Base-by-base conservation (phyloP, 2,888 invertebrate genomes). In the Spodoptera exigua region DNA sequence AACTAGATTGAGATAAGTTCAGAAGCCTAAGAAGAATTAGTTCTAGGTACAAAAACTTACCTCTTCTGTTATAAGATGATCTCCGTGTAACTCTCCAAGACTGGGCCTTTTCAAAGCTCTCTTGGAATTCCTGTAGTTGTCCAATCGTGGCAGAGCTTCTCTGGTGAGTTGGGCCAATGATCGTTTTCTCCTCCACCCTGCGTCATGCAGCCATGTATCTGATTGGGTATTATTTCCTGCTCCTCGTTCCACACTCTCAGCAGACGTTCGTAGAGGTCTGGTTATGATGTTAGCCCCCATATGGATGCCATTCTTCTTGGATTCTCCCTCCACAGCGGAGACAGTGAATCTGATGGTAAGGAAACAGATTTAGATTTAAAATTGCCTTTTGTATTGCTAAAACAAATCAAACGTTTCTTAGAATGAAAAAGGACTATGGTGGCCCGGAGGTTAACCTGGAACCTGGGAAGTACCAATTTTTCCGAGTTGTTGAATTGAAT, bases 71-170 rank as follows among this genome's bases (percentile, higher is more conserved):
- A 94, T 93, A 4, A 93, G 78, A 73, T 93, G 85, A 51, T 96
- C 96, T 17, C 97, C 97, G 81, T 98, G 98, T 43, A 98, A 90
- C 82, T 98, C 97, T 16, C 98, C 97, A 57, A 98, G 94, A 18
- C 98, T 97, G 1, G 98, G 98, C 68, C 98, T 95, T 85, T 97
- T 97, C 51, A 96, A 89, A 0, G 97, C 96, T 73, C 97, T 94
- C 80, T 96, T 96, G 0, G 97, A 96, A 85, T 96, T 96, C 82
- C 97, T 95, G 84, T 98, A 98, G 86, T 98, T 97, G 83, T 98
- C 97, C 89, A 97, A 94, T 57, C 97, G 94, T 0, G 98, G 98
- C 36, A 98, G 86, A 1, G 97, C 96, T 87, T 98, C 98, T 76
- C 96, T 95, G 0, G 97, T 96, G 57, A 97, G 91, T 77, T 96